Conservation (phyloP, 2,113 vertebrate species). For the Dromaius novaehollandiae region DNA sequence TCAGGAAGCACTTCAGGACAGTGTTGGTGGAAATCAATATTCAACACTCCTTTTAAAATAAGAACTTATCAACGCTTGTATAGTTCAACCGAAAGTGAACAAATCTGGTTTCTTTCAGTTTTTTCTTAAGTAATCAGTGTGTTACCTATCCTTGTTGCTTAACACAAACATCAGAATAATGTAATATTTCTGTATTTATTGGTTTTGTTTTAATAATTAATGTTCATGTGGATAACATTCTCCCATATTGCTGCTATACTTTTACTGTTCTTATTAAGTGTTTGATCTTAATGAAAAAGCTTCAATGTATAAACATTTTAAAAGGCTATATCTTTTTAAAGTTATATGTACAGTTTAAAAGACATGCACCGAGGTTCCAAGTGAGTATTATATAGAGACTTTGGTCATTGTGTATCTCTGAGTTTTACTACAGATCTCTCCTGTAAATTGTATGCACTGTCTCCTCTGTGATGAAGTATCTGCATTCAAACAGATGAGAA, state of each 20-base stretch:
- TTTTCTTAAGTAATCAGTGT: background rate
- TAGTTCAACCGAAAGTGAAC: background rate
- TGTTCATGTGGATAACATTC: slow-evolving; percentile 5
- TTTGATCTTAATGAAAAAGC: slow-evolving; percentile 35
- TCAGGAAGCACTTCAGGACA: background rate
- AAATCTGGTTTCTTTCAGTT: background rate
- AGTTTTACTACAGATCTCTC: slow-evolving; percentile 13
- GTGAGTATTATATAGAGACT: background rate
- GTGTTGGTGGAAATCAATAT: background rate
- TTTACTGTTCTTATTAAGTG: slow-evolving; percentile 20
- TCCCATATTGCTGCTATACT: slow-evolving; percentile 51
- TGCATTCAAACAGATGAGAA: slow-evolving; percentile 34
- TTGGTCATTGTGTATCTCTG: background rate
- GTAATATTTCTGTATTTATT: background rate
- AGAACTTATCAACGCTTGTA: background rate
- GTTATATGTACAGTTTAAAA: slow-evolving; percentile 45
- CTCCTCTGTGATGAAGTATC: background rate
- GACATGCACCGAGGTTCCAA: background rate
- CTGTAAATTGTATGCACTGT: slow-evolving; percentile 29
- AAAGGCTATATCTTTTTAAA: slow-evolving; percentile 55
- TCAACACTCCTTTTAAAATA: background rate
- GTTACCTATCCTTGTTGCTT: background rate
- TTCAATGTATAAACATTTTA: slow-evolving; percentile 56
- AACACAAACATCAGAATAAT: background rate
- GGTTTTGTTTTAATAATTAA: slow-evolving; percentile 26